phyloP scores from a whole-genome alignment of 2,797 vertebrate genomes.

The Lithobates sylvaticus region DNA sequence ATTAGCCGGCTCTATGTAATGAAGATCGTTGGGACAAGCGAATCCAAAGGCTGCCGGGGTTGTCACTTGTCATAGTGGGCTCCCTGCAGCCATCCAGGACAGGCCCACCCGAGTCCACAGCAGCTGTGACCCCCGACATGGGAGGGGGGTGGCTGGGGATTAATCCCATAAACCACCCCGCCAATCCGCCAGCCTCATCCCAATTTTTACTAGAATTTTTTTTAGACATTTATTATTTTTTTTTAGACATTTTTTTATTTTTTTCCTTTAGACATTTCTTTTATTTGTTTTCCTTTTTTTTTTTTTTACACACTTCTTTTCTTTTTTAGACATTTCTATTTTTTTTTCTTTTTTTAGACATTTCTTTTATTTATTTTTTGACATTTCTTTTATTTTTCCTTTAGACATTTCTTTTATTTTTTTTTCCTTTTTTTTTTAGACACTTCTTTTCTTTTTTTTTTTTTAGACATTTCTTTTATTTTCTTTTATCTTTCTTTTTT shows the following conservation, averaged over 20 bases:
- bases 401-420: too few relatives aligned
- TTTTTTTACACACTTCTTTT: too few relatives aligned
- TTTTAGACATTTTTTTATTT: too few relatives aligned
- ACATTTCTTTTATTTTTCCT: neutral
- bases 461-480: too few relatives aligned
- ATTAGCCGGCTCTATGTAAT: neutral
- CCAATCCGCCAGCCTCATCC: neutral
- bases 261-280: neutral
- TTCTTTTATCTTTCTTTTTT: neutral
- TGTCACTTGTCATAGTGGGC: neutral
- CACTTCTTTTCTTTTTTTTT: too few relatives aligned
- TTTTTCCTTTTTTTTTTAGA: too few relatives aligned
- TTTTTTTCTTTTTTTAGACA: too few relatives aligned
- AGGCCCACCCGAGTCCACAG: slow-evolving; percentile 1
- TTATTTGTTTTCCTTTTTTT: too few relatives aligned
- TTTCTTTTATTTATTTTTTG: too few relatives aligned
- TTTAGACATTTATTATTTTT: neutral
- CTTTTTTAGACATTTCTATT: too few relatives aligned
- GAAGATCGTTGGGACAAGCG: neutral
- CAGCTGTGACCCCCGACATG: slow-evolving; percentile 24
- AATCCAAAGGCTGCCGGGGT: neutral
- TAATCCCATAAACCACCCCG: slow-evolving; percentile 16
- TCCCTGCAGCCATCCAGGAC: slow-evolving; percentile 6
- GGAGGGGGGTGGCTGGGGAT: neutral
- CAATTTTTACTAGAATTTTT: neutral